These are phyloP conservation scores for Stichodactyla mertensii DNA, from an alignment of 64 coral and sea anemone genomes.

Conservation along the genomic window DNA sequence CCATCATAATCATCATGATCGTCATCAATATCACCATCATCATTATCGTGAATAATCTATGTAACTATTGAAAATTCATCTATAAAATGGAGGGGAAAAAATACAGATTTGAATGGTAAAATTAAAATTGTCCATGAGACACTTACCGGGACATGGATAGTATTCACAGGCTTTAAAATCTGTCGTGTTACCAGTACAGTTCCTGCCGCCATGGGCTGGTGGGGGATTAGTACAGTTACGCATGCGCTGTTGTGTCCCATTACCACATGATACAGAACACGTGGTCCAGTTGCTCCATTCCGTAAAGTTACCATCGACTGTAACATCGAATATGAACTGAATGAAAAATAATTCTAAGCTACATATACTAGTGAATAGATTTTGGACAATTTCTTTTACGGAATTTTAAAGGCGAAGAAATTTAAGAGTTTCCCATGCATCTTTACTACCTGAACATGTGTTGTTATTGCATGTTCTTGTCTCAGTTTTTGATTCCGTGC, in stretches of 20 bases:
- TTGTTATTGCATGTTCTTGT: slow-evolving; percentile 1
- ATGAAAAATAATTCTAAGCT: too few relatives aligned
- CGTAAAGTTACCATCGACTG: slow-evolving; percentile 20
- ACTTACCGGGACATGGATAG: neutral
- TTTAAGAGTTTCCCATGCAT: too few relatives aligned
- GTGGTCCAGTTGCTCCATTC: slow-evolving; percentile 16
- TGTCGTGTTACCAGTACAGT: neutral
- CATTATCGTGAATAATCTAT: too few relatives aligned
- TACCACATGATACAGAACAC: neutral
- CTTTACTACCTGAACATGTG: slow-evolving; percentile 23
- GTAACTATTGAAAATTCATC: too few relatives aligned
- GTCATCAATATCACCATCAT: too few relatives aligned
- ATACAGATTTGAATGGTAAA: too few relatives aligned
- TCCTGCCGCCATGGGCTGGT: neutral
- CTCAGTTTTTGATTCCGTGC: neutral
- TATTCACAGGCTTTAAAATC: neutral
- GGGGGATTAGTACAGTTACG: neutral
- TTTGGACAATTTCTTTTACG: too few relatives aligned
- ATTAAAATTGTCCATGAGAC: neutral
- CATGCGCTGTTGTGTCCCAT: neutral
- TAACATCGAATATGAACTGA: neutral
- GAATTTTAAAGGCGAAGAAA: too few relatives aligned
- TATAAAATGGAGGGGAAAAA: too few relatives aligned
- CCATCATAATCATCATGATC: too few relatives aligned
- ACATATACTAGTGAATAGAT: too few relatives aligned